These are phyloP conservation scores for Solea solea DNA, from an alignment of 2,113 vertebrate genomes.

Conservation along the genomic window DNA sequence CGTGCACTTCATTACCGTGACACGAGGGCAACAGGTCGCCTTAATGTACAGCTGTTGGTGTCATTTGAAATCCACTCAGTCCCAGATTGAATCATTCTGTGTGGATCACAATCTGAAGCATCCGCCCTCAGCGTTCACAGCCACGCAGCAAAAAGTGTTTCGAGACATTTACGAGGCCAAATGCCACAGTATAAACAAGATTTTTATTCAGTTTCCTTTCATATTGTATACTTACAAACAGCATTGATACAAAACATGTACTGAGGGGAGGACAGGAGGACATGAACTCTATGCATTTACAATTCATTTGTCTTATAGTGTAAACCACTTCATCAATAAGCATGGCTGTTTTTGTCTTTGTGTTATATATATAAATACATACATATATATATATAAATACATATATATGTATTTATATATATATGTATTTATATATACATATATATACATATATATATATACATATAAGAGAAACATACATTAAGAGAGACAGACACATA, in stretches of 20 bases:
- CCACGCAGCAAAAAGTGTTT: not conserved
- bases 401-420: no score
- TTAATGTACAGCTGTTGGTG: not conserved
- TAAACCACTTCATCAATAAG: not conserved
- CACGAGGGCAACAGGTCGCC: not conserved
- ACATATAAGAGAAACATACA: no score
- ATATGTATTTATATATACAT: no score
- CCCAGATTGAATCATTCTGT: not conserved
- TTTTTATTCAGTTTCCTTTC: conserved; percentile 63
- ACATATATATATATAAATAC: no score
- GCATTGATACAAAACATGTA: conserved; percentile 63
- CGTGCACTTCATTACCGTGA: not conserved
- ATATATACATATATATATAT: no score
- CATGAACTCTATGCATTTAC: conserved; percentile 9
- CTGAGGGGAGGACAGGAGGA: conserved; percentile 8
- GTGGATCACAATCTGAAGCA: not conserved
- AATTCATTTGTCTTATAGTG: conserved; percentile 19
- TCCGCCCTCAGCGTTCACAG: not conserved
- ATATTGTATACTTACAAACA: conserved; percentile 54
- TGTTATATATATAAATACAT: no score
- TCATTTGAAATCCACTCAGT: not conserved
- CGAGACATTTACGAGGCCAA: not conserved
- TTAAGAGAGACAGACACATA: not conserved
- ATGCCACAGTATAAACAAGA: conserved; percentile 59
- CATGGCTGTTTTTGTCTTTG: no score